Conservation (phyloP, 53 echinoderm and acorn worm species). For the Echinarachnius parma region DNA sequence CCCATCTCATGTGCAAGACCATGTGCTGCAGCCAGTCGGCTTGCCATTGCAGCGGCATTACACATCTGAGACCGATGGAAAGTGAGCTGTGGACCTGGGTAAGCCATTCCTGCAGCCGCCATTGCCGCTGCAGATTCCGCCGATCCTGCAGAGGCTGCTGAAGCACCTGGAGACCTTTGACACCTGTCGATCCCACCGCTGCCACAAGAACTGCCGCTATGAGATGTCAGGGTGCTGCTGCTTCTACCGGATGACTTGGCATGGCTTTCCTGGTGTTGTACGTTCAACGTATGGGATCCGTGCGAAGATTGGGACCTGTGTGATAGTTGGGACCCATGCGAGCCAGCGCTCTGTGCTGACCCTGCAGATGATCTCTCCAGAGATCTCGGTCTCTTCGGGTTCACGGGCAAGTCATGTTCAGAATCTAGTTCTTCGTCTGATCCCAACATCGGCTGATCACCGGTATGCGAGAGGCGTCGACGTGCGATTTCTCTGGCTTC, state of each 20-base stretch:
- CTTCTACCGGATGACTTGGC: slow-evolving; percentile 24
- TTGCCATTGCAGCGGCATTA: slow-evolving; percentile 36
- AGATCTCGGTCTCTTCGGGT: slow-evolving; percentile 24
- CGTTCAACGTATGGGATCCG: background rate
- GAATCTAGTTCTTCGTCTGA: slow-evolving; percentile 36
- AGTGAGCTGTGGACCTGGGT: slow-evolving; percentile 9
- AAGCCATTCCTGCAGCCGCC: background rate
- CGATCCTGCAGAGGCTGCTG: background rate
- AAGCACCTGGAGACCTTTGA: slow-evolving; percentile 1
- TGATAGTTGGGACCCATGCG: slow-evolving; percentile 22
- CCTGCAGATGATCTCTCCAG: slow-evolving; percentile 20
- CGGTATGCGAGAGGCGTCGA: slow-evolving; percentile 28
- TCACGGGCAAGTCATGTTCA: background rate
- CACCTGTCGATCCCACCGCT: slow-evolving; percentile 26
- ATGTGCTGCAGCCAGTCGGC: slow-evolving; percentile 22
- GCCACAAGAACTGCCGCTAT: slow-evolving; percentile 34
- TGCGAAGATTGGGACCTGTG: slow-evolving; percentile 13
- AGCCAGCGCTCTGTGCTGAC: slow-evolving; percentile 16
- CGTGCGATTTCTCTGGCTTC: slow-evolving; percentile 31
- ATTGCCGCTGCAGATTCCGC: background rate
- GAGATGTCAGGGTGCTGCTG: slow-evolving; percentile 39
- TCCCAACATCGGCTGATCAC: slow-evolving; percentile 13
- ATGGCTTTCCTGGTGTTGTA: background rate
- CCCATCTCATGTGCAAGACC: slow-evolving; percentile 22
- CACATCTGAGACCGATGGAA: slow-evolving; percentile 39